Percentiles rank a stretch among this genome's conserved stretches.
Evolutionary conservation across 2,888 invertebrate genomes (phyloP).

Genomic region (Eremobia ochroleuca): DNA sequence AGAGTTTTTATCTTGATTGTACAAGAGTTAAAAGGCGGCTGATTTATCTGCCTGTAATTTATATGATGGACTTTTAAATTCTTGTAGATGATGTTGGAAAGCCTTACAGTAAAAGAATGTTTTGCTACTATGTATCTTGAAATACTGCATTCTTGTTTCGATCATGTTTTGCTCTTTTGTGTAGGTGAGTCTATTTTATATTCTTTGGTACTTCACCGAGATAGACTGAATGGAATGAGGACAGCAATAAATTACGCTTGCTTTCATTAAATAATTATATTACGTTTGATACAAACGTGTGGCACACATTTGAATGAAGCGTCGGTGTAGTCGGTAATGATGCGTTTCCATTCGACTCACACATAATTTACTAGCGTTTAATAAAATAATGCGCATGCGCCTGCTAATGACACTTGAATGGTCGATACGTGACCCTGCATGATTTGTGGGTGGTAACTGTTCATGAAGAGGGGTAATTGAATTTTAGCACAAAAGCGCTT

Average conservation of each 20-base stretch:
- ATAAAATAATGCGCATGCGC: slow-evolving; percentile 65
- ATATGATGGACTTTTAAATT: slow-evolving; percentile 73
- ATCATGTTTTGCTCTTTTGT: slow-evolving; percentile 25
- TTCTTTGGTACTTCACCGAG: slow-evolving; percentile 22
- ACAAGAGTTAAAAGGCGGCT: slow-evolving; percentile 61
- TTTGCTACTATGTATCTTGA: slow-evolving; percentile 49
- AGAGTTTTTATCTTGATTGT: slow-evolving; percentile 66
- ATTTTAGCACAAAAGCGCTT: slow-evolving; percentile 7
- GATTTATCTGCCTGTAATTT: slow-evolving; percentile 65
- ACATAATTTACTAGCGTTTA: slow-evolving; percentile 63
- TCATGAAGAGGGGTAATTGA: slow-evolving; percentile 22
- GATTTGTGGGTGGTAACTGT: slow-evolving; percentile 52
- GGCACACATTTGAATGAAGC: slow-evolving; percentile 46
- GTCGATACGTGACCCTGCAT: slow-evolving; percentile 68
- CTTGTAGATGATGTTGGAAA: slow-evolving; percentile 69
- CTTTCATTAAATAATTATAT: slow-evolving; percentile 63
- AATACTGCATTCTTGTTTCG: slow-evolving; percentile 54
- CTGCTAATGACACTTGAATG: slow-evolving; percentile 69
- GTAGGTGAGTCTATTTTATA: slow-evolving; percentile 17
- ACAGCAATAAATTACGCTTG: slow-evolving; percentile 41
- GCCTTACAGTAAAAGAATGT: slow-evolving; percentile 15
- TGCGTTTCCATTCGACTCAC: slow-evolving; percentile 60
- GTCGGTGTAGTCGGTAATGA: slow-evolving; percentile 52
- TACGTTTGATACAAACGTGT: slow-evolving; percentile 59
- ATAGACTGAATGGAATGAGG: slow-evolving; percentile 27